Percentiles rank a stretch among this genome's conserved stretches.
phyloP scores from a whole-genome alignment of 1,140 invertebrate species.

The Pogonomyrmex barbatus region DNA sequence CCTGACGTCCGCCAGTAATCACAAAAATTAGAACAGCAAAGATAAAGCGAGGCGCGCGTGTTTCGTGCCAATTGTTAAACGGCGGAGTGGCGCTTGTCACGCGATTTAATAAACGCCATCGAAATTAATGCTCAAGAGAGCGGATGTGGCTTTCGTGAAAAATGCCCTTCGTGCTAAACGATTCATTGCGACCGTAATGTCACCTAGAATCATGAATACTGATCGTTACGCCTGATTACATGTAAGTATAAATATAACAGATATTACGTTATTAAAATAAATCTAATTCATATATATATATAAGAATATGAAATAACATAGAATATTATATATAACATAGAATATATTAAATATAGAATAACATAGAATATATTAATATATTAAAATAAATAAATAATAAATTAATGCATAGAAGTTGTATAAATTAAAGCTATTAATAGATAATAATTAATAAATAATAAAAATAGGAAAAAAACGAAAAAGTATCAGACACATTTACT shows the following conservation, averaged over 20 bases:
- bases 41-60: constrained; percentile 28
- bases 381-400: constrained; percentile 9
- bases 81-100: constrained; percentile 60
- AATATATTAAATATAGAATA: no score
- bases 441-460: not conserved
- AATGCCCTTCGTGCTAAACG: constrained; percentile 37
- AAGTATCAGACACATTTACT: not conserved
- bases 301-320: not conserved
- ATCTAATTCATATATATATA: not conserved
- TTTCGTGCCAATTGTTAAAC: constrained; percentile 48
- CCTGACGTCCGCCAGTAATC: constrained; percentile 31
- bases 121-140: constrained; percentile 45
- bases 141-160: not conserved
- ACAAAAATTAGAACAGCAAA: constrained; percentile 54
- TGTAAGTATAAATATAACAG: not conserved
- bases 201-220: not conserved
- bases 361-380: not conserved
- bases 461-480: not conserved
- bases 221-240: not conserved
- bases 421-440: not conserved
- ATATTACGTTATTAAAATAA: not conserved
- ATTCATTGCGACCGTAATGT: constrained; percentile 39
- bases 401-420: not conserved
- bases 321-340: not conserved
- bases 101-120: constrained; percentile 65